Percentiles rank a stretch among this genome's conserved stretches.
Conservation (phyloP, 2,888 invertebrate species). For the Hypsopygia costalis region DNA sequence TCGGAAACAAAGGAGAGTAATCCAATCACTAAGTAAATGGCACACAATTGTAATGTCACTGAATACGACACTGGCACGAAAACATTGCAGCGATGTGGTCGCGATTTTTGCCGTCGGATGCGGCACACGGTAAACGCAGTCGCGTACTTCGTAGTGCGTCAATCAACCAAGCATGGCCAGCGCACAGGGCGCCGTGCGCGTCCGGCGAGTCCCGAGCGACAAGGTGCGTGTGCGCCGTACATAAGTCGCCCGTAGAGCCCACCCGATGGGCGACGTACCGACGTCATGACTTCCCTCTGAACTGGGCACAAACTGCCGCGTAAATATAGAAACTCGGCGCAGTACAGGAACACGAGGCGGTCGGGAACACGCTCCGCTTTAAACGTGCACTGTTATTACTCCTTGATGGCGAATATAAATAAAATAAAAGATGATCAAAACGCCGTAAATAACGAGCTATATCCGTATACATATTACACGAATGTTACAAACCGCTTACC, state of each 20-base stretch:
- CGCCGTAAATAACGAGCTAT: slow-evolving; percentile 18
- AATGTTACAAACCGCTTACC: slow-evolving; percentile 14
- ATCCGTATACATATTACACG: slow-evolving; percentile 8
- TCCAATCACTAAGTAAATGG: slow-evolving; percentile 25
- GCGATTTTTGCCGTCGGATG: slow-evolving; percentile 35
- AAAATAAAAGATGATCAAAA: slow-evolving; percentile 19
- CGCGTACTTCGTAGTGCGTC: slow-evolving; percentile 15
- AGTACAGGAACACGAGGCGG: slow-evolving; percentile 66
- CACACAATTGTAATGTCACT: slow-evolving; percentile 40
- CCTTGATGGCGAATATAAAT: slow-evolving; percentile 25
- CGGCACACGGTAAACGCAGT: slow-evolving; percentile 26
- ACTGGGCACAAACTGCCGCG: slow-evolving; percentile 62
- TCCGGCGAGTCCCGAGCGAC: slow-evolving; percentile 41
- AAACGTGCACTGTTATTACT: slow-evolving; percentile 30
- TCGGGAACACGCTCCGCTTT: slow-evolving; percentile 43
- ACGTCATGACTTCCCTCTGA: slow-evolving; percentile 69
- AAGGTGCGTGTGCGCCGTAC: slow-evolving; percentile 34
- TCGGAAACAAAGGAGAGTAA: slow-evolving; percentile 32
- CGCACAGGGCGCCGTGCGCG: slow-evolving; percentile 20
- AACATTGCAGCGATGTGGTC: slow-evolving; percentile 36
- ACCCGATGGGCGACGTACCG: slow-evolving; percentile 45
- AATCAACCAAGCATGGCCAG: slow-evolving; percentile 18
- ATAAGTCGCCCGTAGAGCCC: slow-evolving; percentile 28
- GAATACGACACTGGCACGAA: slow-evolving; percentile 40
- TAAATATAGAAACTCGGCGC: slow-evolving; percentile 73